A percentile compares a stretch with the other conserved stretches of the same genome.
Conservation (phyloP, 2,797 vertebrate genomes). For the Betta splendens region DNA sequence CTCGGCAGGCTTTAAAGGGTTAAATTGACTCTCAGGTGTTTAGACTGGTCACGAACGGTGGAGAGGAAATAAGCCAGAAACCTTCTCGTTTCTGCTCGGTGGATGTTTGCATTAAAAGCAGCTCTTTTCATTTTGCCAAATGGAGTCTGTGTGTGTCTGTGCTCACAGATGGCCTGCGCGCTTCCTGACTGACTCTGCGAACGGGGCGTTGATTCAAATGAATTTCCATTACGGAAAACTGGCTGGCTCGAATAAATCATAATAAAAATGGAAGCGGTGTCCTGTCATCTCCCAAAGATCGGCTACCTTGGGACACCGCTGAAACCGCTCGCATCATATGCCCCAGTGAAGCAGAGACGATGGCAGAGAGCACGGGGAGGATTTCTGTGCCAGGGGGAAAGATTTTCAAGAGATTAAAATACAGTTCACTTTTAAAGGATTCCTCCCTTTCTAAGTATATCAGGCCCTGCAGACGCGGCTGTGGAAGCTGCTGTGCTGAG, state of each 20-base stretch:
- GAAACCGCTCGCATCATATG: constrained; percentile 84
- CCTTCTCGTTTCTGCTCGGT: constrained; percentile 28
- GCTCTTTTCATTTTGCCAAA: constrained; percentile 71
- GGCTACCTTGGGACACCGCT: constrained; percentile 81
- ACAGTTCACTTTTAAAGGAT: constrained; percentile 65
- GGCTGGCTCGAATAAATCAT: constrained; percentile 84
- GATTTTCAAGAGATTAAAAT: constrained; percentile 76
- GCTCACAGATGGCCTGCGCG: constrained; percentile 61
- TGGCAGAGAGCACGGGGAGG: constrained; percentile 72
- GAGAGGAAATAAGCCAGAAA: constrained; percentile 15
- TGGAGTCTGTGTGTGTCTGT: constrained; percentile 47
- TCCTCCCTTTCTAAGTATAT: constrained; percentile 36
- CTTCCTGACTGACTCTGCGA: constrained; percentile 58
- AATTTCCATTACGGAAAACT: constrained; percentile 84
- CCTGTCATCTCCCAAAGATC: constrained; percentile 84
- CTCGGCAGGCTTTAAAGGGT: neutral
- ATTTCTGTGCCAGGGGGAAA: constrained; percentile 73
- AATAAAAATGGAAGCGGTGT: constrained; percentile 84
- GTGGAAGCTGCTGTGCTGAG: constrained; percentile 13
- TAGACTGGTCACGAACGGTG: neutral
- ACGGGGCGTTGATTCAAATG: constrained; percentile 77
- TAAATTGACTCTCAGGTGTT: neutral
- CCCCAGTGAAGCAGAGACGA: constrained; percentile 84
- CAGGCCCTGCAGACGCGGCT: constrained; percentile 18
- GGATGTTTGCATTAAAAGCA: constrained; percentile 64